These are phyloP conservation scores for Zaprionus lachaisei DNA, from an alignment of 1,140 invertebrate species.

Conservation along the genomic window DNA sequence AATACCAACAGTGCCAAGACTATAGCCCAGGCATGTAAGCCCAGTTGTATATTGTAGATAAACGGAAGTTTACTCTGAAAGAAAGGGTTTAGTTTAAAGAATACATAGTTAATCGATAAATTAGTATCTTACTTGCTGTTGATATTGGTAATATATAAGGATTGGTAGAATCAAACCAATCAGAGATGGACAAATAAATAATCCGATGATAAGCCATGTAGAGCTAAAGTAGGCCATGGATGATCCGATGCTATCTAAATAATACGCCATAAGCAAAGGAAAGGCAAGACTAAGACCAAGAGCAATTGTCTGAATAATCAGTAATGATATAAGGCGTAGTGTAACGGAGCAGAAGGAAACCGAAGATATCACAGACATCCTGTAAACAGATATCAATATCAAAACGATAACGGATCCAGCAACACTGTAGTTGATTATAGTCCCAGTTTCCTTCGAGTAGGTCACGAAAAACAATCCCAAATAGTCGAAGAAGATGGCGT, in stretches of 20 bases:
- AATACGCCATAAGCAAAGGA: constrained; percentile 85
- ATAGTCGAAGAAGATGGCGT: constrained; percentile 92
- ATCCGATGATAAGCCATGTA: constrained; percentile 87
- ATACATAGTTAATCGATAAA: too few species aligned
- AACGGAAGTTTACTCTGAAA: constrained; percentile 44
- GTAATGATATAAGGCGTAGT: constrained; percentile 30
- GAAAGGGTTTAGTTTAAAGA: constrained; percentile 5
- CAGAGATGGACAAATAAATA: constrained; percentile 86
- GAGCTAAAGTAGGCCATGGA: constrained; percentile 89
- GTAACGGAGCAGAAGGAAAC: constrained; percentile 38
- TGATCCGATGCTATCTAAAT: constrained; percentile 55
- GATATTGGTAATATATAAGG: constrained; percentile 8
- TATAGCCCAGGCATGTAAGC: constrained; percentile 45
- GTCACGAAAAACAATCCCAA: constrained; percentile 89
- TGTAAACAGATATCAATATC: constrained; percentile 81
- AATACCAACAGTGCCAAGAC: constrained; percentile 30
- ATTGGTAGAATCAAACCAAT: constrained; percentile 70
- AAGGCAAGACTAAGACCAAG: constrained; percentile 87
- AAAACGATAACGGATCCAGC: constrained; percentile 84
- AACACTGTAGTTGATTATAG: constrained; percentile 86
- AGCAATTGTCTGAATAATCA: constrained; percentile 77
- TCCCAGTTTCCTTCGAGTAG: constrained; percentile 86
- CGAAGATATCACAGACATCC: constrained; percentile 47
- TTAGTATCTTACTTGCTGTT: constrained; percentile 9
- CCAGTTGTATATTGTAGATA: constrained; percentile 47